phyloP scores from a whole-genome alignment of 2,888 invertebrate species.

The Onthophagus sagittarius region DNA sequence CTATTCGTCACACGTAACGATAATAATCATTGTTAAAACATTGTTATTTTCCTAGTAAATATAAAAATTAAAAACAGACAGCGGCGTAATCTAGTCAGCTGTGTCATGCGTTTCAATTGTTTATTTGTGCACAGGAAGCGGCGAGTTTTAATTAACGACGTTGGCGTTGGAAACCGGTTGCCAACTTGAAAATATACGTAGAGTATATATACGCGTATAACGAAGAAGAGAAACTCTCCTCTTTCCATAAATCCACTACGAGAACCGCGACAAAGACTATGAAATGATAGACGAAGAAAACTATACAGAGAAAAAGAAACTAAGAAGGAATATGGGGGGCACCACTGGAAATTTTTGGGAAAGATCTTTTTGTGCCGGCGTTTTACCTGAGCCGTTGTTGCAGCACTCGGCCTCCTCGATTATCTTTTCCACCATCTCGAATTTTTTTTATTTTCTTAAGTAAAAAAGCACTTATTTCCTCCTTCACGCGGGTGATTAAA shows the following conservation, averaged over 20 bases:
- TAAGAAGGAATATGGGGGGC: neutral
- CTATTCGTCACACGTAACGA: too few species aligned
- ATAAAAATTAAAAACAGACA: neutral
- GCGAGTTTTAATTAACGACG: neutral
- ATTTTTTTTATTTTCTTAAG: neutral
- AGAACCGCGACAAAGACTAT: neutral
- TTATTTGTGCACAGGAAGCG: neutral
- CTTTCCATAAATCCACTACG: neutral
- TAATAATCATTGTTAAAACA: too few species aligned
- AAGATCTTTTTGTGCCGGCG: slow-evolving; percentile 28
- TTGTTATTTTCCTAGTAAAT: too few species aligned
- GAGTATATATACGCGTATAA: neutral
- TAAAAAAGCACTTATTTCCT: too few species aligned
- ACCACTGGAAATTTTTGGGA: neutral
- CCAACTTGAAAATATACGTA: neutral
- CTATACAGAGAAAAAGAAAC: slow-evolving; percentile 27
- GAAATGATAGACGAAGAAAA: neutral
- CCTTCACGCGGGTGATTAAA: neutral
- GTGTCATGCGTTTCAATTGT: neutral
- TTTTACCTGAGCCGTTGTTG: slow-evolving; percentile 41
- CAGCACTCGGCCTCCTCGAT: slow-evolving; percentile 59
- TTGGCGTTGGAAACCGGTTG: neutral
- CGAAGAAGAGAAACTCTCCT: neutral
- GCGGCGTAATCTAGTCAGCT: neutral
- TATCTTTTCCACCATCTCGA: slow-evolving; percentile 63